Evolutionary conservation across 2,797 vertebrate species (phyloP).

Genomic region (Hypotaenidia philippensis): DNA sequence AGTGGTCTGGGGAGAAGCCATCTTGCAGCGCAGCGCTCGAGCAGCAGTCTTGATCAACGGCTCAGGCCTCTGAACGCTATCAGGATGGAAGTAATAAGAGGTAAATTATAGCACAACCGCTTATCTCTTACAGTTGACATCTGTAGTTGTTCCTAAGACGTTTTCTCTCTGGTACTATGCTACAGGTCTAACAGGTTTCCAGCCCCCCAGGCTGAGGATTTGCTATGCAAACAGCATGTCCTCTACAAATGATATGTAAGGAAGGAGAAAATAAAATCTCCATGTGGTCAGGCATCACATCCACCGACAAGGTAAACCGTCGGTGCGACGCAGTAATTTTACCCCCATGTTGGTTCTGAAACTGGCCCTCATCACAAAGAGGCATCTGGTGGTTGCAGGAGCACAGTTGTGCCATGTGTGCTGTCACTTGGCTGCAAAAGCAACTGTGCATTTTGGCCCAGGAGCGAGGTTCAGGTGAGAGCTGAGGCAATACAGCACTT

Average conservation of each 20-base stretch:
- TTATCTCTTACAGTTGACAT: background rate
- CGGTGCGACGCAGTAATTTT: background rate
- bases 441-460: accelerated
- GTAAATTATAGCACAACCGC: background rate
- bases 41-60: background rate
- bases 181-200: background rate
- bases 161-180: background rate
- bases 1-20: constrained; percentile 45
- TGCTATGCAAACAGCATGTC: background rate
- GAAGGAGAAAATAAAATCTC: background rate
- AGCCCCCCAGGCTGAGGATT: background rate
- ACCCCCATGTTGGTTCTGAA: background rate
- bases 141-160: accelerated
- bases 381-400: background rate
- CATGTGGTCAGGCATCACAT: background rate
- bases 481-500: background rate
- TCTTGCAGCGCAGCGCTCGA: background rate
- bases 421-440: background rate
- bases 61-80: background rate
- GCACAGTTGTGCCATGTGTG: background rate
- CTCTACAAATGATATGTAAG: background rate
- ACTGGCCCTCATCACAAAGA: background rate
- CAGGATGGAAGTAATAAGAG: constrained; percentile 6
- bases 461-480: background rate
- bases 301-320: background rate